Conservation (phyloP, 2,113 vertebrate species). For the Neogobius melanostomus region DNA sequence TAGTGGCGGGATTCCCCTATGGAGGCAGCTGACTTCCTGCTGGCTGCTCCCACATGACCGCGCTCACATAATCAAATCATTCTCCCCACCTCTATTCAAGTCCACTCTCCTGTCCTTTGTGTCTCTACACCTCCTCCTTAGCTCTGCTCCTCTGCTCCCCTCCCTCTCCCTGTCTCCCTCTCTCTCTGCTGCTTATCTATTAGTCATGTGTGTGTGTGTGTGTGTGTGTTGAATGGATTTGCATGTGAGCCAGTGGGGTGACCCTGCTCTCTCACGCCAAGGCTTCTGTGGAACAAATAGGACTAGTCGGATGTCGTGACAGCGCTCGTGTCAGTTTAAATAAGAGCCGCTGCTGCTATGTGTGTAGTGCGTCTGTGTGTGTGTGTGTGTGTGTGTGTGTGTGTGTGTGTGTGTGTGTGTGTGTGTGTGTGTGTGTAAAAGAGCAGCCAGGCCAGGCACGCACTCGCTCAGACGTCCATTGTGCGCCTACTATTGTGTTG, state of each 20-base stretch:
- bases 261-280: constrained; percentile 77
- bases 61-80: constrained; percentile 5
- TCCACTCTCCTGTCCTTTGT: constrained; percentile 6
- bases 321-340: constrained; percentile 77
- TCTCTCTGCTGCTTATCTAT: constrained; percentile 60
- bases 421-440: constrained; percentile 47
- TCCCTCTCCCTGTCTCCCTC: constrained; percentile 41
- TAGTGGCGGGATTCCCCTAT: constrained; percentile 3
- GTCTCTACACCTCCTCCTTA: constrained; percentile 6
- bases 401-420: constrained; percentile 27
- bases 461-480: constrained; percentile 65
- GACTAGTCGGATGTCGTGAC: constrained; percentile 82
- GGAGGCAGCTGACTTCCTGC: constrained; percentile 7
- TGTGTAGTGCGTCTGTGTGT: neutral
- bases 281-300: constrained; percentile 76
- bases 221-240: constrained; percentile 70
- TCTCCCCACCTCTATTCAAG: constrained; percentile 13
- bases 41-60: constrained; percentile 2
- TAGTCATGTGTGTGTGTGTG: constrained; percentile 39
- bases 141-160: constrained; percentile 12
- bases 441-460: constrained; percentile 63
- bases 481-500: constrained; percentile 32
- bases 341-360: constrained; percentile 59
- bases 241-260: constrained; percentile 77
- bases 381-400: constrained; percentile 15